These are phyloP conservation scores for Burhinus oedicnemus DNA, from an alignment of 2,113 vertebrate genomes.

Conservation along the genomic window DNA sequence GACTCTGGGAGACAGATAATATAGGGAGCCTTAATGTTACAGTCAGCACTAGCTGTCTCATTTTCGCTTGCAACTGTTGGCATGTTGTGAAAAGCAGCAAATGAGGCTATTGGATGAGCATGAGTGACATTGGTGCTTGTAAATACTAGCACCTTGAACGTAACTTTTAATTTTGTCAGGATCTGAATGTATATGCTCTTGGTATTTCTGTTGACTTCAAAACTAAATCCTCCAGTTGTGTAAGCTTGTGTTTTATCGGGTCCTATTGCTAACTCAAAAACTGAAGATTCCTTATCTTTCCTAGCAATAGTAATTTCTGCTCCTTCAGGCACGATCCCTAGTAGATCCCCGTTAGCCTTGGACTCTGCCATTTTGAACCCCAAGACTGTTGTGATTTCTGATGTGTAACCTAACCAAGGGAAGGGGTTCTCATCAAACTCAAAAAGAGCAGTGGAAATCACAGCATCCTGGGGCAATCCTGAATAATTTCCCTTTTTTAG, in stretches of 20 bases:
- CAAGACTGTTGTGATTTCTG: slow-evolving; percentile 44
- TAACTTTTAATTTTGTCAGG: slow-evolving; percentile 37
- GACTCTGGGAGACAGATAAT: slow-evolving; percentile 66
- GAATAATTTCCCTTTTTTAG: not conserved
- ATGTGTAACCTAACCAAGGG: slow-evolving; percentile 60
- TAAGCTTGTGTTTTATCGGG: not conserved
- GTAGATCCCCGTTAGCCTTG: not conserved
- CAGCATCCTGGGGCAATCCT: not conserved
- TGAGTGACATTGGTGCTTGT: not conserved
- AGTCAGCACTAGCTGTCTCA: not conserved
- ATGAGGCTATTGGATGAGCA: not conserved
- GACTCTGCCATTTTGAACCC: slow-evolving; percentile 64
- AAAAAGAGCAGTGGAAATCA: slow-evolving; percentile 57
- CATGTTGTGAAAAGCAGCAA: slow-evolving; percentile 31
- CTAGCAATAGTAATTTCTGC: slow-evolving; percentile 61
- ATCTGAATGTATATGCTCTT: slow-evolving; percentile 70
- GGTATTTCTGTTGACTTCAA: slow-evolving; percentile 25
- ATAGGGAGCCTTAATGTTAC: slow-evolving; percentile 23
- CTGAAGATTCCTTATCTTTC: not conserved
- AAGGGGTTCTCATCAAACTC: slow-evolving; percentile 73
- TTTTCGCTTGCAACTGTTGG: not conserved
- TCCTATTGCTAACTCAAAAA: slow-evolving; percentile 55
- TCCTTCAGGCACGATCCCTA: slow-evolving; percentile 1
- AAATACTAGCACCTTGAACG: slow-evolving; percentile 60
- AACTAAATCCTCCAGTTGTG: slow-evolving; percentile 57